Base-by-base conservation (phyloP, 2,113 vertebrate species). In the Struthidea cinerea region DNA sequence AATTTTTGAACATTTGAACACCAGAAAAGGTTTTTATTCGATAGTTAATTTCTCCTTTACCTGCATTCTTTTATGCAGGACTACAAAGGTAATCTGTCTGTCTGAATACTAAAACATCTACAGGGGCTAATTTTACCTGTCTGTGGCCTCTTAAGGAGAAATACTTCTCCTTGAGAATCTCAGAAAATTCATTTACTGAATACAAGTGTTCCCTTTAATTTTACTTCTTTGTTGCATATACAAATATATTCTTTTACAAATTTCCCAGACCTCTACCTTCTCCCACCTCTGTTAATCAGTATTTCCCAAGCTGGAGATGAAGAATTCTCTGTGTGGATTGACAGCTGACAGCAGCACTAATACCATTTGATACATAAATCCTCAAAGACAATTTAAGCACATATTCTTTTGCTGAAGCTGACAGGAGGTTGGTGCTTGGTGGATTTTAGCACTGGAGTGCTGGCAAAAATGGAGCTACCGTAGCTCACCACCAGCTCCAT, bases 41-140 rank as follows among this genome's bases (percentile, higher is more conserved):
- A 47, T 75, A 87, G 73, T 53, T 87, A 69, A 82, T 89, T 90
- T 94, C 35, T 92, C 24, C 16, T 88, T 93, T 80, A 78, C 52
- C 87, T 86, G 35, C 32, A 63, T 79, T 93, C 67, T 94, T 95
- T 95, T 76, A 67, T 80, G 59, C 84, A 52, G 39, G 13, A 59
- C 39, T 85, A 59, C 56, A 88, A 86, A 93, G 32, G 47, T 78
- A 69, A 80, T 88, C 30, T 94, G 11, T 74, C 76, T 77, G 30
- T 79, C 87, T 91, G 60, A 94, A 73, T 59, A 50, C 23, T 90
- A 15, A 59, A 85, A 83, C 16, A 70, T 67, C 82, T 83, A 41
- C 52, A 67, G 41, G 60, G 64, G 27, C 60, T 92, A 88, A 75
- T 94, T 97, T 87, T 91, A 86, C 60, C 59, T 90, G 46, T 83